Base-by-base conservation (phyloP, 2,888 invertebrate species). In the Slavum lentiscoides region DNA sequence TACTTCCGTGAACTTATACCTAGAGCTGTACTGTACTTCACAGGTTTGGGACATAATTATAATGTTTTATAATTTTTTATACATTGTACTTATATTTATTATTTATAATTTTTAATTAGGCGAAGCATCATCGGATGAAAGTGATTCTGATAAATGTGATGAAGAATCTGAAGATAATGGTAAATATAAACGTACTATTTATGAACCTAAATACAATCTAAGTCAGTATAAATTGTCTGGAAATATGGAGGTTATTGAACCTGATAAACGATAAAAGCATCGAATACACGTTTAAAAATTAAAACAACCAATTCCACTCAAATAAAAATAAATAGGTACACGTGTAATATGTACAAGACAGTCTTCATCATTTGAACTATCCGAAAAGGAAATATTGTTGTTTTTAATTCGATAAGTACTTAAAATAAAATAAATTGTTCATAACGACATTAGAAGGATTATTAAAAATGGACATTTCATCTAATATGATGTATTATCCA, bases 1-100 rank as follows among this genome's bases (percentile, higher is more conserved):
- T 96, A 97, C 88, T 93, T 99, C 86, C 92, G 97, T 84, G 98
- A 99, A 87, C 91, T 99, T 84, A 93, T 99, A 83, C 97, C 98
- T n/a, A 92, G 96, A 86, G 98, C 98, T 82, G 95, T 98, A 75
- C 91, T 99, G 70, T 97, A 95, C 86, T 99, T 92, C 88, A 99
- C 98, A 82, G 99, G 99, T 86, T 94, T 94, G 87, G 91, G 90
- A 58, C 4, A 30, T 81, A 1, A 37, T 81, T 59, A 23, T 66
- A 66, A 21, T 49, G 3, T 49, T 13, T 8, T 13, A 13, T 49
- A 19, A n/a, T 23, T 17, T 43, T 6, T 15, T 23, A 30, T 30
- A 30, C 30, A 30, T 53, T 30, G 30, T 30, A 30, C 30, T 4
- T 30, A 30, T 53, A 9, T 58, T n/a, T 64, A 13, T 37, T 58